phyloP scores from a whole-genome alignment of 2,797 vertebrate species.

The Brotula barbata region DNA sequence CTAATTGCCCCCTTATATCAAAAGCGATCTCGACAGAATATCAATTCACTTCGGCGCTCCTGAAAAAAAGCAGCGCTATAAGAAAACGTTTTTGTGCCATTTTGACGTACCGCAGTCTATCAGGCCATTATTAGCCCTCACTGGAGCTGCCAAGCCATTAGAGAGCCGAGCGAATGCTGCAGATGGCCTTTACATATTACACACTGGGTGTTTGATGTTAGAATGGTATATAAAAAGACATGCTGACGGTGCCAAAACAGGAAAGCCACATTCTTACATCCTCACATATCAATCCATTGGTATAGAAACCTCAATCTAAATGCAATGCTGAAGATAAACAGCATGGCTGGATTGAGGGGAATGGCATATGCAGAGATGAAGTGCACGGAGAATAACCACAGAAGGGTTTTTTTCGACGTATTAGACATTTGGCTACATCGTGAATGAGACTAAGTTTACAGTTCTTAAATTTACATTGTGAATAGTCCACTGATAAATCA shows the following conservation, averaged over 20 bases:
- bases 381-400: conserved; percentile 23
- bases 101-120: conserved; percentile 61
- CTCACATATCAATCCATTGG: conserved; percentile 71
- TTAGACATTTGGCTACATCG: conserved; percentile 11
- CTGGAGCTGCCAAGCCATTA: conserved; percentile 65
- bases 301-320: conserved; percentile 66
- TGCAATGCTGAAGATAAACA: conserved; percentile 69
- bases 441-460: conserved; percentile 12
- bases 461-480: too few relatives aligned
- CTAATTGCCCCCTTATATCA: conserved; percentile 65
- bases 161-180: conserved; percentile 48
- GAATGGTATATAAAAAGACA: conserved; percentile 67
- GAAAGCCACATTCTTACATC: conserved; percentile 71
- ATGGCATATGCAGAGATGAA: conserved; percentile 38
- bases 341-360: conserved; percentile 55
- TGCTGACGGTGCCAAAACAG: conserved; percentile 64
- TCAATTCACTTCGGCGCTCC: conserved; percentile 42
- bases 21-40: conserved; percentile 52
- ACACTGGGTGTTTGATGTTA: conserved; percentile 61
- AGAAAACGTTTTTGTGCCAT: conserved; percentile 51
- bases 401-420: conserved; percentile 11
- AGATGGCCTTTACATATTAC: conserved; percentile 65
- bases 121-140: conserved; percentile 47
- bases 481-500: too few relatives aligned
- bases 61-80: conserved; percentile 41